Base-by-base conservation (phyloP, 1,140 invertebrate species). In the Drosophila punjabiensis region DNA sequence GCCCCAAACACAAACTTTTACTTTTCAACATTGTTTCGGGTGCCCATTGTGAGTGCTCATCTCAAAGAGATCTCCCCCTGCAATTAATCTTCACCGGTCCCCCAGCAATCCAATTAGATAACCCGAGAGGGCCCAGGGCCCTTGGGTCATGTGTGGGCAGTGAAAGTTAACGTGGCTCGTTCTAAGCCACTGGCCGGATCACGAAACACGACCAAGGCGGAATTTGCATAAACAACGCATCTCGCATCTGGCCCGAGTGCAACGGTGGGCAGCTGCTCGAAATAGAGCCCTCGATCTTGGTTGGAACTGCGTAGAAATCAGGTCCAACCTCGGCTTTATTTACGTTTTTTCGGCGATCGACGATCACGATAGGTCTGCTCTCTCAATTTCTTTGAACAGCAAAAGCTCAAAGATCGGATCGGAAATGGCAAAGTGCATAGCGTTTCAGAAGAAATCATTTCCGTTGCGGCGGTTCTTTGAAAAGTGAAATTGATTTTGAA, bases 1-100 rank as follows among this genome's bases (percentile, higher is more conserved):
- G 62, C 28, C 62, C 61, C 62, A 52, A 88, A 89, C 76, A 73
- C 59, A 85, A 89, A 85, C 84, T 88, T 88, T 88, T 88, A 88
- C 84, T 88, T 88, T 88, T 73, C 69, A 76, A 76, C 50, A 87
- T 87, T 81, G 70, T 83, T 79, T 66, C 5, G 35, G 28, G 30
- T 58, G 35, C 6, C 45, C 37, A 61, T 81, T 81, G 69, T 85
- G 66, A 60, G 58, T 67, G 61, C 52, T 69, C 68, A 69, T 71
- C 68, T 69, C 39, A 47, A 68, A 81, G 73, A 81, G 71, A 89
- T 85, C 61, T 56, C 75, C 77, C 58, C 75, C 75, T 89, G 84
- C 84, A 88, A 89, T 88, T 88, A 88, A 88, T 88, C 84, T 88
- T 76, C 56, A 55, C 56, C 8, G 47, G 47, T 48, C 47, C 14